These are phyloP conservation scores for Ichneumoninae sp. DNA, from an alignment of 2,888 invertebrate species.

Conservation along the genomic window DNA sequence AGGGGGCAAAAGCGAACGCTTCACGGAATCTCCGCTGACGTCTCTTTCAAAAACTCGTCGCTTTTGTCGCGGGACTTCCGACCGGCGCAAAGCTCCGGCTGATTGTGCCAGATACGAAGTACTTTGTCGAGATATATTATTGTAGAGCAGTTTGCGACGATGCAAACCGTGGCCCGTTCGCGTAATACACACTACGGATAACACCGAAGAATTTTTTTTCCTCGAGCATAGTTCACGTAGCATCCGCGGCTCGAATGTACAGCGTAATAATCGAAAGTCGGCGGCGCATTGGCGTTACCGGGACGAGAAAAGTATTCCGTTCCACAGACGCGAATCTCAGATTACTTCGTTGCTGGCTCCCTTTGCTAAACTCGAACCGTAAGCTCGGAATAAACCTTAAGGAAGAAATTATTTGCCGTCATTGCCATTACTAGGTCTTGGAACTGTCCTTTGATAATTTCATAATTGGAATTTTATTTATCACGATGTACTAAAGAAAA, in stretches of 20 bases:
- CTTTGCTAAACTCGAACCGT: constrained; percentile 20
- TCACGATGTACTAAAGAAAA: neutral
- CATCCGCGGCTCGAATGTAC: neutral
- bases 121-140: neutral
- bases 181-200: neutral
- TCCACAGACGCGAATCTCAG: constrained; percentile 5
- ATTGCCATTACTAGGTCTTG: neutral
- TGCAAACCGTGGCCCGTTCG: neutral
- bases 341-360: constrained; percentile 1
- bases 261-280: constrained; percentile 29
- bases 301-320: neutral
- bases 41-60: constrained; percentile 53
- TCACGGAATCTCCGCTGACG: constrained; percentile 61
- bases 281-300: neutral
- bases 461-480: neutral
- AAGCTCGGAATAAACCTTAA: neutral
- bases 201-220: neutral
- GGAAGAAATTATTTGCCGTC: neutral
- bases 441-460: neutral
- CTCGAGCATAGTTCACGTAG: neutral
- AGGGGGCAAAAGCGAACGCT: constrained; percentile 64
- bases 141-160: neutral
- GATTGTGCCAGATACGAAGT: constrained; percentile 14
- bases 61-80: constrained; percentile 4
- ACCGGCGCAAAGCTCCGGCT: constrained; percentile 5